Evolutionary conservation across 2,797 vertebrate species (phyloP), one percentile per base, ranked within the genome.

Genomic region (Macroramphosus scolopax): DNA sequence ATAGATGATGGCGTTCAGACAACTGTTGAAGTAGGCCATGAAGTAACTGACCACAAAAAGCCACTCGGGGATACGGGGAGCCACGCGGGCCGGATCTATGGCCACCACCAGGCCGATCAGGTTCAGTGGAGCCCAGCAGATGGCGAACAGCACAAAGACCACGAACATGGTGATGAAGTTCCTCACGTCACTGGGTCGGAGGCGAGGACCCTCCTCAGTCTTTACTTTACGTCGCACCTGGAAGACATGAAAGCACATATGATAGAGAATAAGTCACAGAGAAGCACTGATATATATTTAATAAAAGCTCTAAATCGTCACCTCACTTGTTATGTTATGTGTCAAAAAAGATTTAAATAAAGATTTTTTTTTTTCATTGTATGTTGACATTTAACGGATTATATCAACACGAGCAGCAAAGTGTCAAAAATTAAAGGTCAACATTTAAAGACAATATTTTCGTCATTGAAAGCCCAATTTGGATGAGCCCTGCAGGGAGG

Each of bases 161-260:
- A 92, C 83, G 28, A 93, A 92, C 92, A 92, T 92, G 48, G 91
- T 92, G 52, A 93, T 75, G 69, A 93, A 93, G 76, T 92, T 91
- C 25, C 88, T 72, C 51, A 92, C 17, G 78, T 92, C 91, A 20
- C 91, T 91, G 4, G 88, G 90, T 50, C 82, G 84, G 26, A 91
- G 75, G 26, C 84, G 86, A 18, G 86, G 80, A 4, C 80, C 84
- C 14, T 87, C 81, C 8, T 89, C 86, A 1, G 78, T 88, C 63
- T 89, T 92, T 22, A 92, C 90, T 58, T 90, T 89, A 33, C 84
- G 84, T 2, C 88, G 77, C 25, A 91, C 90, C 87, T 88, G 69
- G 22, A 49, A 5, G 32, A 13, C 8, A 54, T 37, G 26, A 37
- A 53, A 45, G 57, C 26, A 56, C 12, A 47, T 2, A 20, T 13